A percentile compares a stretch with the other conserved stretches of the same genome.
Conservation (phyloP, 2,888 invertebrate species). For the Allacma fusca region DNA sequence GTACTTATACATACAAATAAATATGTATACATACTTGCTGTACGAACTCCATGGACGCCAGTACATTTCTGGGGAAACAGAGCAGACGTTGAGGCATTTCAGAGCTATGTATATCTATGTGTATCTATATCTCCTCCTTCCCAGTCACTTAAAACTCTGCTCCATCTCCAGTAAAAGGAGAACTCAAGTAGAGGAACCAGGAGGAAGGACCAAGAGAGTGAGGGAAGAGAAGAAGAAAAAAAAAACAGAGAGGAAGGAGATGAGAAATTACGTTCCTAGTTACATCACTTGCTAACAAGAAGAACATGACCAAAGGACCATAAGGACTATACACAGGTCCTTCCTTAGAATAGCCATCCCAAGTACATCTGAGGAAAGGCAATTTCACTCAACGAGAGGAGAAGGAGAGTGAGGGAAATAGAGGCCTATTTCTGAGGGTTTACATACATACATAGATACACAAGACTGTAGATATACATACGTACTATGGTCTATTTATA, state of each 20-base stretch:
- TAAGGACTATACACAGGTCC: not conserved
- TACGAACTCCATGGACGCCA: too few species aligned
- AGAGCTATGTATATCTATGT: not conserved
- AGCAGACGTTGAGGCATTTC: not conserved
- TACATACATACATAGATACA: too few species aligned
- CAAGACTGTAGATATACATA: too few species aligned
- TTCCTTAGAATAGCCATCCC: too few species aligned
- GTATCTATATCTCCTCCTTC: too few species aligned
- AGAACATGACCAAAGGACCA: conserved; percentile 19
- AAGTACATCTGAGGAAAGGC: too few species aligned
- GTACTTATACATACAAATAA: too few species aligned
- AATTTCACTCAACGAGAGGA: not conserved
- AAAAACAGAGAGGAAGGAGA: too few species aligned
- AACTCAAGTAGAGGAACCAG: not conserved
- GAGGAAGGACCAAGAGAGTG: not conserved
- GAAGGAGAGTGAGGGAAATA: not conserved
- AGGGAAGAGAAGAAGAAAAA: not conserved
- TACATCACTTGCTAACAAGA: conserved; percentile 15
- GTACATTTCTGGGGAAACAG: not conserved
- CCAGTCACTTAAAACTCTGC: too few species aligned
- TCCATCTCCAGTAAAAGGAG: not conserved
- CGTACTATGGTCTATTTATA: too few species aligned
- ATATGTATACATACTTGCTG: too few species aligned
- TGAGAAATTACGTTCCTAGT: not conserved
- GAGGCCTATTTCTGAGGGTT: too few species aligned